These are phyloP conservation scores for Nerophis ophidion DNA, from an alignment of 2,113 vertebrate species.

Conservation along the genomic window DNA sequence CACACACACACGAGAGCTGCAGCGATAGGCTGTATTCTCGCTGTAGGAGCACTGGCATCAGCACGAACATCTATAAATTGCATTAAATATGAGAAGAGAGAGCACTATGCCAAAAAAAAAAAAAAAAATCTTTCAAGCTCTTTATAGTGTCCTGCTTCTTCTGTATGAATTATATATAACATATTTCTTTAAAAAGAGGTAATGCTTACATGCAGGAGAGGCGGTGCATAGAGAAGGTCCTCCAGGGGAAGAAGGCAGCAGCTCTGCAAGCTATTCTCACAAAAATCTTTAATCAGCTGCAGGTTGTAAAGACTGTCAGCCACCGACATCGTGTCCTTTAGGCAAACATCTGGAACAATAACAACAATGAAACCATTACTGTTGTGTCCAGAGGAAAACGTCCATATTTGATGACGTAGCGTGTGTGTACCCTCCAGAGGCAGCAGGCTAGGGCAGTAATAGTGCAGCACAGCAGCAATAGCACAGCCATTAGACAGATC, in stretches of 20 bases:
- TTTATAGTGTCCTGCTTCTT: too few relatives aligned
- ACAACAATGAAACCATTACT: neutral
- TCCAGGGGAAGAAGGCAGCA: constrained; percentile 81
- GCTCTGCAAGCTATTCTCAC: constrained; percentile 69
- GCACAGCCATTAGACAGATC: constrained; percentile 87
- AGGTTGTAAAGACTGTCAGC: constrained; percentile 89
- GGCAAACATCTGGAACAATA: constrained; percentile 75
- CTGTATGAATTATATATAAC: too few relatives aligned
- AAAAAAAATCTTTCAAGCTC: too few relatives aligned
- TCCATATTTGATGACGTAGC: constrained; percentile 32
- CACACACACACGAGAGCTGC: too few relatives aligned
- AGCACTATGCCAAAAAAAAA: too few relatives aligned
- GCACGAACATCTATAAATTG: too few relatives aligned
- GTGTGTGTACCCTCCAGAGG: constrained; percentile 77
- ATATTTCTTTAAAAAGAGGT: neutral
- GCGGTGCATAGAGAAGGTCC: constrained; percentile 83
- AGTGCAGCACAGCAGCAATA: constrained; percentile 80
- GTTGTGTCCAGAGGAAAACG: neutral
- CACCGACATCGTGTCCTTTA: constrained; percentile 92
- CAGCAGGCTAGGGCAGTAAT: constrained; percentile 80
- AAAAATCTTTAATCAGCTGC: constrained; percentile 82
- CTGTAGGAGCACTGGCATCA: neutral
- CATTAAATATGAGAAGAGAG: too few relatives aligned
- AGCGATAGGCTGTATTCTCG: neutral
- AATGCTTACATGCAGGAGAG: constrained; percentile 70